Base-by-base conservation (phyloP, 1,140 invertebrate genomes). In the Drosophila sturtevanti region DNA sequence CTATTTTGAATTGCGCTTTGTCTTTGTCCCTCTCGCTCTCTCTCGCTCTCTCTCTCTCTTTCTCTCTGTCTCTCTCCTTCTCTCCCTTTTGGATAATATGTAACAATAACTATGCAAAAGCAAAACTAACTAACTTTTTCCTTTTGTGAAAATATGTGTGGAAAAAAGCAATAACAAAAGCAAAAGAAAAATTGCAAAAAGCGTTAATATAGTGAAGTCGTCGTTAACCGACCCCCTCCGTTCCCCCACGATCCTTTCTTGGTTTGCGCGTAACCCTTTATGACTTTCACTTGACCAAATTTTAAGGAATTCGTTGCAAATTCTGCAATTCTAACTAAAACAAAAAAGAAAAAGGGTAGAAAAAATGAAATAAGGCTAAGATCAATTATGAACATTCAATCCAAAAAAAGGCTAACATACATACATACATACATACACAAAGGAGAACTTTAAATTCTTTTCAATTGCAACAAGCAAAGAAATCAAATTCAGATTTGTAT, bases 1-100 rank as follows among this genome's bases (percentile, higher is more conserved):
- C 84, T 87, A 69, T 62, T 81, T 86, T 76, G 77, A 75, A 78
- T 66, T 80, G 63, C 74, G 74, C 78, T 78, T 87, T 87, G 64
- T 85, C 51, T 27, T 27, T 24, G 35, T 7, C 16, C 18, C 66
- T 69, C 34, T 41, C 48, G 35, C 37, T 68, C 41, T 35, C 21
- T 27, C 4, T 35, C n/a, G 31, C 22, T 2, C 51, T 41, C 48
- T 51, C 37, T 68, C 41, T 35, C 21, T 27, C 4, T 35, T 10
- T 37, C 22, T 2, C 51, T 52, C 48, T 18, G 16, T 34, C 34
- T 51, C 34, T 44, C 37, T 21, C 7, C 71, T 63, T 64, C 58
- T 64, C 58, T 56, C 71, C 71, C 69, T 72, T 72, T 41, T 14
- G 27, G 54, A 35, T 56, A 51, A 72, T 72, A 51, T 71, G 35